Evolutionary conservation across 2,797 vertebrate species (phyloP).

Genomic region (Atherinosoma microstoma): DNA sequence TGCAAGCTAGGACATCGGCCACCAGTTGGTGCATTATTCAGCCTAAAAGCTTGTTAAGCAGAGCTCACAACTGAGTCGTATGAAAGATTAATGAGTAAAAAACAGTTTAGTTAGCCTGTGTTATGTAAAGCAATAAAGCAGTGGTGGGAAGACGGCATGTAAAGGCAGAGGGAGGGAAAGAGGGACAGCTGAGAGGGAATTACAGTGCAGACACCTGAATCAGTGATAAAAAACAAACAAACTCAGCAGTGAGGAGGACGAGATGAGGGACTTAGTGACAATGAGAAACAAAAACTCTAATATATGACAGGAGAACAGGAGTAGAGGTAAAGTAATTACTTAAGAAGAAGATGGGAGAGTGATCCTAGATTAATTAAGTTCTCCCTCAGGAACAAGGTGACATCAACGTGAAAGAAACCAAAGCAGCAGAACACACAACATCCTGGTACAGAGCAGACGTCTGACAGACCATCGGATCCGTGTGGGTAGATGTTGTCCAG

Average conservation of each 20-base stretch:
- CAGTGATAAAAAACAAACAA: constrained; percentile 4
- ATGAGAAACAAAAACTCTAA: not conserved
- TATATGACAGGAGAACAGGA: constrained; percentile 8
- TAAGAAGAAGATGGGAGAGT: not conserved
- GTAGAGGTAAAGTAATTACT: not conserved
- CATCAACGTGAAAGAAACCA: not conserved
- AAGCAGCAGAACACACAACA: not conserved
- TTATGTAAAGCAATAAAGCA: constrained; percentile 72
- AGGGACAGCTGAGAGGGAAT: constrained; percentile 3
- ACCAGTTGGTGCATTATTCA: constrained; percentile 77
- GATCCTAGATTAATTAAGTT: not conserved
- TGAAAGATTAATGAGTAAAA: constrained; percentile 76
- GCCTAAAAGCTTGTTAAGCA: constrained; percentile 74
- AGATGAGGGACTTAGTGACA: not conserved
- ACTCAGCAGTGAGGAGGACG: not conserved
- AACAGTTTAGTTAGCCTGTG: constrained; percentile 67
- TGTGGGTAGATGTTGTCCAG: too few relatives aligned
- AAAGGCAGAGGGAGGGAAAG: not conserved
- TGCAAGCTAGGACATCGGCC: constrained; percentile 37
- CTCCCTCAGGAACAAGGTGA: not conserved
- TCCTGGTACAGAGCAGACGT: not conserved
- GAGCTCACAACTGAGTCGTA: constrained; percentile 58
- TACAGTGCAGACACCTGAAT: constrained; percentile 13
- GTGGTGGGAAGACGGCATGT: constrained; percentile 13
- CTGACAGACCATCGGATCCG: too few relatives aligned